phyloP scores from a whole-genome alignment of 2,113 vertebrate genomes.

The Marmota monax region DNA sequence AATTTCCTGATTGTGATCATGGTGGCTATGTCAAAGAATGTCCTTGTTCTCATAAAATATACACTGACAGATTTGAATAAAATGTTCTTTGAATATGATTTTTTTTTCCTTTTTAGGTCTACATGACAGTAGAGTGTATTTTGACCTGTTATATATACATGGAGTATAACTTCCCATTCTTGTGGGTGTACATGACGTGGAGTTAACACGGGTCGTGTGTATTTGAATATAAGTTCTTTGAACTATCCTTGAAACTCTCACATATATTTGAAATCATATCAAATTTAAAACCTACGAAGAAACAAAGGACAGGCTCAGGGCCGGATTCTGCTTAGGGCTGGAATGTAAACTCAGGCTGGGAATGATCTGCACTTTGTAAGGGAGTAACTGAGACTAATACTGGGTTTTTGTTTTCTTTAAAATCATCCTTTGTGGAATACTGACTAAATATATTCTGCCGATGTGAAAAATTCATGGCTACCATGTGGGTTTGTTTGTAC shows the following conservation, averaged over 20 bases:
- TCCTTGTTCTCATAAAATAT: background rate
- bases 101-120: no score
- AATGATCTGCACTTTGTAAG: background rate
- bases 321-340: background rate
- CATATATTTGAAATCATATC: slow-evolving; percentile 15
- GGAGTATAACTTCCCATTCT: no score
- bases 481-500: background rate
- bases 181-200: no score
- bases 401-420: background rate
- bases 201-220: no score
- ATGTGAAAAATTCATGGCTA: background rate
- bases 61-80: background rate
- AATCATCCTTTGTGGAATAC: background rate
- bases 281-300: background rate
- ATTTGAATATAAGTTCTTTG: background rate
- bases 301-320: background rate
- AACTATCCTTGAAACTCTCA: background rate
- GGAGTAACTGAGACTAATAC: background rate
- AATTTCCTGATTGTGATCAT: background rate
- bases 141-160: no score
- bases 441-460: background rate
- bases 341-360: background rate
- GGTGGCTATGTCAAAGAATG: background rate
- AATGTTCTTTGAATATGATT: background rate
- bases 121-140: no score